A percentile compares a stretch with the other conserved stretches of the same genome.
Evolutionary conservation across 2,113 vertebrate genomes (phyloP).

Genomic region (Propithecus coquereli): DNA sequence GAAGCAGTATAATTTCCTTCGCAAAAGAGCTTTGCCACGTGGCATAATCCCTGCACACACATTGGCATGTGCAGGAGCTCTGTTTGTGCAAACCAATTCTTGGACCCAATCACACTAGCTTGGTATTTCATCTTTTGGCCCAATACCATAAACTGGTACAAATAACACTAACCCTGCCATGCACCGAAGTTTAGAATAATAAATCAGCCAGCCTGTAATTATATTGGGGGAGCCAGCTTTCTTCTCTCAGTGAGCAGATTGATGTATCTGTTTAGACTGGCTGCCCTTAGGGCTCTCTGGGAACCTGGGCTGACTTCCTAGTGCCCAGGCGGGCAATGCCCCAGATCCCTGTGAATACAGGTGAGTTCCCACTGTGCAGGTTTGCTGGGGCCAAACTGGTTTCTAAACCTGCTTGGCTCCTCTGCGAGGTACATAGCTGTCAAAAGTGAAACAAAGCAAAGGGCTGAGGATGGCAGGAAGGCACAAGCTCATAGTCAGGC

Average conservation of each 20-base stretch:
- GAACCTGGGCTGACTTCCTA: constrained; percentile 55
- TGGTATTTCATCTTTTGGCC: constrained; percentile 65
- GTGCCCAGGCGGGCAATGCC: neutral
- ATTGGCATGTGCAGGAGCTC: neutral
- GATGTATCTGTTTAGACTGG: constrained; percentile 58
- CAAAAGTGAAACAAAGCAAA: constrained; percentile 1
- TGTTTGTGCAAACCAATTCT: constrained; percentile 39
- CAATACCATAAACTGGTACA: constrained; percentile 66
- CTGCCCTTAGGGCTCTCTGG: constrained; percentile 10
- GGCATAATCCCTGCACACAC: neutral
- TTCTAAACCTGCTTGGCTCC: constrained; percentile 66
- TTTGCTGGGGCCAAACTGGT: constrained; percentile 42
- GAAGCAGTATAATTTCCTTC: constrained; percentile 52
- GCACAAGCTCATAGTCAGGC: neutral
- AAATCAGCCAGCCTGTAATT: constrained; percentile 64
- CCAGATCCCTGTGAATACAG: constrained; percentile 24
- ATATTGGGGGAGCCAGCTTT: constrained; percentile 54
- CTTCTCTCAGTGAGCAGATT: constrained; percentile 43
- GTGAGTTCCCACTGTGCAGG: constrained; percentile 26
- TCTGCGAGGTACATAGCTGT: constrained; percentile 30
- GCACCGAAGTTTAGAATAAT: constrained; percentile 66
- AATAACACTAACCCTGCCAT: constrained; percentile 26
- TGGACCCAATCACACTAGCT: constrained; percentile 11
- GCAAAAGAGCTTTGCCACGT: constrained; percentile 13
- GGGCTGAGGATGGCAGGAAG: neutral